A percentile compares a stretch with the other conserved stretches of the same genome.
Conservation (phyloP, 1,140 invertebrate species). For the Caenorhabditis brenneri region DNA sequence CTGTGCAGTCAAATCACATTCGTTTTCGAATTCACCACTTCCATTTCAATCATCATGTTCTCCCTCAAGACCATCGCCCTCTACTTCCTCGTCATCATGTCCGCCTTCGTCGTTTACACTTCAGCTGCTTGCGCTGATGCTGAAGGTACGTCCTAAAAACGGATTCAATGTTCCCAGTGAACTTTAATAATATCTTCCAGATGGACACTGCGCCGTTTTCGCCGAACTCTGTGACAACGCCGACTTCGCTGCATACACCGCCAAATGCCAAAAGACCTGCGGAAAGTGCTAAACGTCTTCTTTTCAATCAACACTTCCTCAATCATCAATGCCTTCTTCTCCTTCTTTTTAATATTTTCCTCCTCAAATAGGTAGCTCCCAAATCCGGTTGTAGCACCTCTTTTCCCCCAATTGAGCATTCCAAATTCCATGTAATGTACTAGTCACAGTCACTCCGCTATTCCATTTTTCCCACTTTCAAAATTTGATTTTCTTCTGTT, state of each 20-base stretch:
- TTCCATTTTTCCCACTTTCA: not conserved
- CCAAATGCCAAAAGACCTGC: slow-evolving; percentile 6
- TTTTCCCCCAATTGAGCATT: not conserved
- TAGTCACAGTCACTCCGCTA: slow-evolving; percentile 35
- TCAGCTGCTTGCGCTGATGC: slow-evolving; percentile 14
- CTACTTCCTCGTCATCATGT: slow-evolving; percentile 40
- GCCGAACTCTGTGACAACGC: slow-evolving; percentile 16
- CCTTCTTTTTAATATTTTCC: not conserved
- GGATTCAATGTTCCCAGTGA: not conserved
- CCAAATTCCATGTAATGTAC: slow-evolving; percentile 11
- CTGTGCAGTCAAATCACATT: not conserved
- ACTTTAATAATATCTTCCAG: not conserved
- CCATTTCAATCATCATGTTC: slow-evolving; percentile 14
- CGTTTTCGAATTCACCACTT: not conserved
- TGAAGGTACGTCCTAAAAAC: not conserved
- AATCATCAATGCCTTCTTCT: not conserved
- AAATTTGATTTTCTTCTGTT: not conserved
- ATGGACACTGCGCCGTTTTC: slow-evolving; percentile 35
- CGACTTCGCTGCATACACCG: slow-evolving; percentile 12
- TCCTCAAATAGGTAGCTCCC: slow-evolving; percentile 21
- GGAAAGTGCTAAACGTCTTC: slow-evolving; percentile 3
- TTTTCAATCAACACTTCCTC: no score
- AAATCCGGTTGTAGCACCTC: slow-evolving; percentile 24
- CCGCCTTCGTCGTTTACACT: slow-evolving; percentile 24
- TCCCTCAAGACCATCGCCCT: slow-evolving; percentile 36